Evolutionary conservation across 23 tunicate genomes (phyloP).

Genomic region (Ciona savignyi): DNA sequence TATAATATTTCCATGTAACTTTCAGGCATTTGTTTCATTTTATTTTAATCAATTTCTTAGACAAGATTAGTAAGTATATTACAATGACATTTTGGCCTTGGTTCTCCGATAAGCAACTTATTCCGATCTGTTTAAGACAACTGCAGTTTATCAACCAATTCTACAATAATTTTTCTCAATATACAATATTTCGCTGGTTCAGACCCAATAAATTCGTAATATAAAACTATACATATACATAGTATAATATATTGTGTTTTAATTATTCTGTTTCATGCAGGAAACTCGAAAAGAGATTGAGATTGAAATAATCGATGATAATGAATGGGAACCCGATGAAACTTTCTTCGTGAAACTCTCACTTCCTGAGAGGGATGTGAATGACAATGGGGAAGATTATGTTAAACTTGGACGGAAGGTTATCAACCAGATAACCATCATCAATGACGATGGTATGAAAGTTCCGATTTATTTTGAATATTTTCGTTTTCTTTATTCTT

Average conservation of each 20-base stretch:
- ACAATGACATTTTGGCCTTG: not conserved
- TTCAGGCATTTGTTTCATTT: no score
- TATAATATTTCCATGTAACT: no score
- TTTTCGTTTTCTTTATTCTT: no score
- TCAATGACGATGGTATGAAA: slow-evolving; percentile 91
- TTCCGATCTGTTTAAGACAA: no score
- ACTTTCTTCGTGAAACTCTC: slow-evolving; percentile 86
- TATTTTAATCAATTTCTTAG: not conserved
- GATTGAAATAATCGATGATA: slow-evolving; percentile 87
- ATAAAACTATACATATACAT: no score
- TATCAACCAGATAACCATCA: slow-evolving; percentile 93
- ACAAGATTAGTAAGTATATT: not conserved
- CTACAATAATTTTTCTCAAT: no score
- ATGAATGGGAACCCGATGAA: slow-evolving; percentile 98
- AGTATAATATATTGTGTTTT: no score
- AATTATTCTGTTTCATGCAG: slow-evolving; percentile 31
- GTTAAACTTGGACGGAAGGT: slow-evolving; percentile 62
- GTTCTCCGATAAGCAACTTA: no score
- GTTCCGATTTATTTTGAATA: no score
- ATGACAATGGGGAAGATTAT: slow-evolving; percentile 23
- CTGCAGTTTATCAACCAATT: no score
- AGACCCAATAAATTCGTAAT: no score
- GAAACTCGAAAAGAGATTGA: slow-evolving; percentile 55
- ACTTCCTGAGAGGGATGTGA: slow-evolving; percentile 15
- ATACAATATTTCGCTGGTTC: no score